These are phyloP conservation scores for Rhyacophila evoluta DNA, from an alignment of 2,888 invertebrate species.

Conservation along the genomic window DNA sequence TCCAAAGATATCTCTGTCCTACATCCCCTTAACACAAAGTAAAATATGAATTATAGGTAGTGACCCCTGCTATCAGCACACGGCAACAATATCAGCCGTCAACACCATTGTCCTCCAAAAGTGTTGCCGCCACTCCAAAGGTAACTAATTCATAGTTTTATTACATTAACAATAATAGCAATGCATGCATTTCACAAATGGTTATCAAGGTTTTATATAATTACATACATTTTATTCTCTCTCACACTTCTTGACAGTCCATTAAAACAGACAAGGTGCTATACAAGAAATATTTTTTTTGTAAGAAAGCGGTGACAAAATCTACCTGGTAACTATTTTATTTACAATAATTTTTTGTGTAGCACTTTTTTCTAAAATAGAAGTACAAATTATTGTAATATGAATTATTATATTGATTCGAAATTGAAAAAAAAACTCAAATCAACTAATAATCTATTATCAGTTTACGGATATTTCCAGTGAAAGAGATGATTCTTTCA, in stretches of 20 bases:
- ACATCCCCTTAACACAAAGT: slow-evolving; percentile 67
- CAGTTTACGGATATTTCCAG: too few relatives aligned
- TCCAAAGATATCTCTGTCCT: too few relatives aligned
- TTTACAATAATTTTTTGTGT: neutral
- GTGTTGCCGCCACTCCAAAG: slow-evolving; percentile 37
- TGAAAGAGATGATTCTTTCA: too few relatives aligned
- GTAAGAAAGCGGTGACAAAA: neutral
- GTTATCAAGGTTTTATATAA: neutral
- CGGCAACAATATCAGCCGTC: slow-evolving; percentile 61
- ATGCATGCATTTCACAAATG: neutral
- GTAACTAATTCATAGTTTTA: slow-evolving; percentile 20
- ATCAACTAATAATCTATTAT: too few relatives aligned
- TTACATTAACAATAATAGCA: neutral
- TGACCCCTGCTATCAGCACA: slow-evolving; percentile 67
- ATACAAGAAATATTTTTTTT: neutral
- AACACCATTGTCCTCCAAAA: slow-evolving; percentile 40
- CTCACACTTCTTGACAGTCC: neutral
- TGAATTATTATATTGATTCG: neutral
- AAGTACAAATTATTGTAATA: slow-evolving; percentile 8
- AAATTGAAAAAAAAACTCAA: too few relatives aligned
- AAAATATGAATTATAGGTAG: slow-evolving; percentile 64
- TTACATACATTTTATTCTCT: neutral
- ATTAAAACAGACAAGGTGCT: neutral
- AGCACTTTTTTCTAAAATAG: neutral
- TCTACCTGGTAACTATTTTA: neutral